Conservation (phyloP, 2,113 vertebrate species). For the Harpagus bidentatus region DNA sequence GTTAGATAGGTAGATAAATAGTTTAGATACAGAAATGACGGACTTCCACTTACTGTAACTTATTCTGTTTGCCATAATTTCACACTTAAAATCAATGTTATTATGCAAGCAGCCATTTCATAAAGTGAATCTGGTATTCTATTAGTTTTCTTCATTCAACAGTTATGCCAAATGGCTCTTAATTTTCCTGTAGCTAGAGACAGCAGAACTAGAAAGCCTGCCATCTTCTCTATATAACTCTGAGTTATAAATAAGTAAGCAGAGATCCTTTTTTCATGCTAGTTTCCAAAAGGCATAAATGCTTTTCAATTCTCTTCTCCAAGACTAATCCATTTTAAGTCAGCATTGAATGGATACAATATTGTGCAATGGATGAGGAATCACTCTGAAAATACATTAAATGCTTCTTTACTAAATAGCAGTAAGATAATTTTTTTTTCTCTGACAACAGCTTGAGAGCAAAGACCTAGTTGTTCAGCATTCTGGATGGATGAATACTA, state of each 20-base stretch:
- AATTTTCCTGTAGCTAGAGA: not conserved
- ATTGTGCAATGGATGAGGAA: not conserved
- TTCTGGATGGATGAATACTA: constrained; percentile 49
- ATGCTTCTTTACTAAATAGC: not conserved
- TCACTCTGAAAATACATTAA: not conserved
- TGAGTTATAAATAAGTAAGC: not conserved
- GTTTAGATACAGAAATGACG: not conserved
- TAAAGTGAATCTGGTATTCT: not conserved
- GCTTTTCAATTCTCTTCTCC: not conserved
- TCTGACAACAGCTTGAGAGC: constrained; percentile 66
- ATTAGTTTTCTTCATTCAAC: not conserved
- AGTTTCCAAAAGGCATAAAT: not conserved
- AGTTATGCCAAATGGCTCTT: not conserved
- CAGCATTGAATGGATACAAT: not conserved
- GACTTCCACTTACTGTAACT: not conserved
- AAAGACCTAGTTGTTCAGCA: not conserved
- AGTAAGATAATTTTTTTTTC: not conserved
- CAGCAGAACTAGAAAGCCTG: not conserved
- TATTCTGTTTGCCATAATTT: not conserved
- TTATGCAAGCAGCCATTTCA: not conserved
- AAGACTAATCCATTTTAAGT: not conserved
- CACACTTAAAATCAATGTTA: not conserved
- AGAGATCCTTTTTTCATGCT: not conserved
- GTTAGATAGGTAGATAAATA: not conserved
- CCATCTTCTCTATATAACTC: not conserved